Conservation (phyloP, 1,140 invertebrate species). For the Brachionus sp. region DNA sequence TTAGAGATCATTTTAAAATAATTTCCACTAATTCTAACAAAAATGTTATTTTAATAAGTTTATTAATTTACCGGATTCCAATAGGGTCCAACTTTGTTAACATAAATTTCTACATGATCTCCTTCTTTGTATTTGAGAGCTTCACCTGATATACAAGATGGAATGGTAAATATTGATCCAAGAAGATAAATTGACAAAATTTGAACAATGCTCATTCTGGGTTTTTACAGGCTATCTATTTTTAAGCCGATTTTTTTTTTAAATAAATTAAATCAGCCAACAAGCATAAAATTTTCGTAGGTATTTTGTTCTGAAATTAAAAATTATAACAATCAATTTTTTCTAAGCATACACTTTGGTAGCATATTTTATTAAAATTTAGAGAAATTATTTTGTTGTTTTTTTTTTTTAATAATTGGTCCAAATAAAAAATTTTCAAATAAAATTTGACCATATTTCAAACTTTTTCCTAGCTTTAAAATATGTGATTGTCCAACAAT, state of each 20-base stretch:
- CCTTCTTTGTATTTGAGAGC: neutral
- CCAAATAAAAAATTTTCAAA: neutral
- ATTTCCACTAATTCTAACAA: no score
- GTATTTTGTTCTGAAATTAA: neutral
- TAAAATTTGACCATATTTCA: no score
- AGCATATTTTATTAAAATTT: constrained; percentile 9
- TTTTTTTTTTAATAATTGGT: neutral
- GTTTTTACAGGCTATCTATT: neutral
- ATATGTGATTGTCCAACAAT: no score
- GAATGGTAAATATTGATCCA: neutral
- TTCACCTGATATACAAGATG: neutral
- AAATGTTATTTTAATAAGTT: neutral
- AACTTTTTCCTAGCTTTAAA: no score
- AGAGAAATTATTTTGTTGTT: neutral
- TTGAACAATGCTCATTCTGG: neutral
- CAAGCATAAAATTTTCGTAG: neutral
- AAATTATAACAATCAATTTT: neutral
- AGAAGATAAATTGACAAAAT: neutral
- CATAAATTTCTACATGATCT: constrained; percentile 59
- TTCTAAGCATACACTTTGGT: neutral
- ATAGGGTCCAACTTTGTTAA: constrained; percentile 65
- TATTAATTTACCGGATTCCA: constrained; percentile 58
- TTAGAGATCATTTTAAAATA: neutral
- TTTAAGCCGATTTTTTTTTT: neutral
- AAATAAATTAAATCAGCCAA: neutral